These are phyloP conservation scores for Catajapyx aquilonaris DNA, from an alignment of 1,140 invertebrate genomes.

Conservation along the genomic window DNA sequence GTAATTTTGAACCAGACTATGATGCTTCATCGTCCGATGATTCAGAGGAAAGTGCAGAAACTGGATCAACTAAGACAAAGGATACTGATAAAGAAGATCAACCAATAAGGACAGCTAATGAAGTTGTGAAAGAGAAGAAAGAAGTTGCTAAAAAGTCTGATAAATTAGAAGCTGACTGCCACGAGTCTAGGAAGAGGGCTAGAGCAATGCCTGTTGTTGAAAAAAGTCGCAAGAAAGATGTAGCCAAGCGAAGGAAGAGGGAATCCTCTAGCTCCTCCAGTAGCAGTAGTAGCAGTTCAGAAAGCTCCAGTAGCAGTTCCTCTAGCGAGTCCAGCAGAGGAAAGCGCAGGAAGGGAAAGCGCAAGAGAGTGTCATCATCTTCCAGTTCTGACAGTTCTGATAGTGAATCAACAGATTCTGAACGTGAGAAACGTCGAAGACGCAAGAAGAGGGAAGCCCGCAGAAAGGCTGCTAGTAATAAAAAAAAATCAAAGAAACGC, in stretches of 20 bases:
- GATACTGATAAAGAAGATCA: too few species aligned
- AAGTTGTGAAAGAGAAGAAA: conserved; percentile 18
- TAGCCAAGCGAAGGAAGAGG: conserved; percentile 2
- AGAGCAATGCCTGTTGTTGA: conserved; percentile 8
- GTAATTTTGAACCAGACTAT: conserved; percentile 51
- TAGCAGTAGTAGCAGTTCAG: conserved; percentile 8
- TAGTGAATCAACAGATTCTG: background rate
- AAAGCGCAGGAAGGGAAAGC: conserved; percentile 17
- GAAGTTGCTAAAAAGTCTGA: conserved; percentile 12
- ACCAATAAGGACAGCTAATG: too few species aligned
- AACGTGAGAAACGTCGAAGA: conserved; percentile 19
- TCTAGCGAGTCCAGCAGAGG: conserved; percentile 22
- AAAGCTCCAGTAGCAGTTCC: conserved; percentile 12
- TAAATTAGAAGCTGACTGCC: conserved; percentile 16
- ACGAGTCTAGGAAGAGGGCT: conserved; percentile 13
- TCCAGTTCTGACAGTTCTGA: background rate
- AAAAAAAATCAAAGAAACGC: conserved; percentile 20
- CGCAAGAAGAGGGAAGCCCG: conserved; percentile 20
- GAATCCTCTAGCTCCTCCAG: conserved; percentile 2
- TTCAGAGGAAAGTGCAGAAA: conserved; percentile 22
- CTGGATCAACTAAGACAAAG: conserved; percentile 11
- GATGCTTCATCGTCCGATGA: conserved; percentile 30
- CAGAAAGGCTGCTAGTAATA: conserved; percentile 16
- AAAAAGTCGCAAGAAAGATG: conserved; percentile 12
- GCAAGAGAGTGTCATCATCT: conserved; percentile 11